phyloP scores from a whole-genome alignment of 1,140 invertebrate species.

The Saxidomus purpurata region DNA sequence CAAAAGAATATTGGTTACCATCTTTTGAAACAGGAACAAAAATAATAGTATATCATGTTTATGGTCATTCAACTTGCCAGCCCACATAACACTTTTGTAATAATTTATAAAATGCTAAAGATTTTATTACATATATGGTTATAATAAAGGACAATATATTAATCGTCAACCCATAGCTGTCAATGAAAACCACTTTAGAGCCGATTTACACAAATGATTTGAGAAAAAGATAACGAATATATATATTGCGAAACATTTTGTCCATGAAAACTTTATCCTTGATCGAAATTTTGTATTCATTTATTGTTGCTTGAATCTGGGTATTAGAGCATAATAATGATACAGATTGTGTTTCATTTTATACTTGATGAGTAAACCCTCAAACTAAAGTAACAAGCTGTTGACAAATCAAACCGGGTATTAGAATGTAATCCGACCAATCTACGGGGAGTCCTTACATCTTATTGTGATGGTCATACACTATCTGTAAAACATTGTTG shows the following conservation, averaged over 20 bases:
- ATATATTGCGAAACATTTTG: neutral
- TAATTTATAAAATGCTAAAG: neutral
- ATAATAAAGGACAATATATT: too few relatives aligned
- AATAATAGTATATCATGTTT: neutral
- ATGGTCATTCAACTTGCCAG: neutral
- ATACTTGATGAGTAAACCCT: neutral
- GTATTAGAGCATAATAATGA: constrained; percentile 13
- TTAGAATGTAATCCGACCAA: constrained; percentile 34
- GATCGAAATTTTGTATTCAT: constrained; percentile 24
- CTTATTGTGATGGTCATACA: neutral
- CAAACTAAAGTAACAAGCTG: constrained; percentile 20
- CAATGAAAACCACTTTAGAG: neutral
- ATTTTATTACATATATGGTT: neutral
- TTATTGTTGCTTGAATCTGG: neutral
- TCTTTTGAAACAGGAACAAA: too few relatives aligned
- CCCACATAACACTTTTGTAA: neutral
- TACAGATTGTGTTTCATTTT: constrained; percentile 36
- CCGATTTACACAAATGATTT: neutral
- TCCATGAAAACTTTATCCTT: constrained; percentile 13
- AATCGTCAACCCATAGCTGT: neutral
- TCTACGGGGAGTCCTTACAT: constrained; percentile 42
- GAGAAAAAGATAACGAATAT: neutral
- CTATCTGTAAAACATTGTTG: neutral
- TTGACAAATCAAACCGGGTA: constrained; percentile 24
- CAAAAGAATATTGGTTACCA: too few relatives aligned